A percentile compares a stretch with the other conserved stretches of the same genome.
Conservation (phyloP, 2,113 vertebrate genomes). For the Cololabis saira region DNA sequence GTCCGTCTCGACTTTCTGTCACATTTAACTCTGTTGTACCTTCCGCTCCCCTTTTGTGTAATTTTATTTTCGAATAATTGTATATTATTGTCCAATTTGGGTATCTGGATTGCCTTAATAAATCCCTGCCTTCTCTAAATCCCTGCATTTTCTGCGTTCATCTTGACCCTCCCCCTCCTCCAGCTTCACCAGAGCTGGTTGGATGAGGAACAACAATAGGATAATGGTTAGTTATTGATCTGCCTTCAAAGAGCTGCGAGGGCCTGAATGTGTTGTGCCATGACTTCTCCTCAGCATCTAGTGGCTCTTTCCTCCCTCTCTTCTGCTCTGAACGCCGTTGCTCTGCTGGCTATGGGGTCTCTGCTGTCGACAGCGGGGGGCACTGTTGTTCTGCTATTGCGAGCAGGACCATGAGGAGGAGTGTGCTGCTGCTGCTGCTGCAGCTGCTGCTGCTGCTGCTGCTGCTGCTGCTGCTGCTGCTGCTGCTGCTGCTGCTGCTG, state of each 20-base stretch:
- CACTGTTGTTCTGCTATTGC: conserved; percentile 70
- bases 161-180: conserved; percentile 68
- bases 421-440: conserved; percentile 52
- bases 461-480: conserved; percentile 20
- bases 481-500: conserved; percentile 39
- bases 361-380: conserved; percentile 70
- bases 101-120: conserved; percentile 52
- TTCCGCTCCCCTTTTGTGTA: conserved; percentile 20
- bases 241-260: conserved; percentile 75
- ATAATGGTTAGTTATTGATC: conserved; percentile 80
- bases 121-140: conserved; percentile 70
- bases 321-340: conserved; percentile 40
- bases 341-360: conserved; percentile 50
- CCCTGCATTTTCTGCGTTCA: conserved; percentile 61
- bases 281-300: conserved; percentile 76
- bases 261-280: conserved; percentile 77
- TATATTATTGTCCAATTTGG: conserved; percentile 36
- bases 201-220: conserved; percentile 78
- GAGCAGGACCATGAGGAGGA: conserved; percentile 36
- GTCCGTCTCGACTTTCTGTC: conserved; percentile 47
- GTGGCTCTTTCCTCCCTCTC: conserved; percentile 69
- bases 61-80: conserved; percentile 30
- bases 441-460: too few relatives aligned
- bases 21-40: conserved; percentile 46
- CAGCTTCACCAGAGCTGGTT: conserved; percentile 67